These are phyloP conservation scores for Antheraea mylitta DNA, from an alignment of 1,140 invertebrate genomes.

Conservation along the genomic window DNA sequence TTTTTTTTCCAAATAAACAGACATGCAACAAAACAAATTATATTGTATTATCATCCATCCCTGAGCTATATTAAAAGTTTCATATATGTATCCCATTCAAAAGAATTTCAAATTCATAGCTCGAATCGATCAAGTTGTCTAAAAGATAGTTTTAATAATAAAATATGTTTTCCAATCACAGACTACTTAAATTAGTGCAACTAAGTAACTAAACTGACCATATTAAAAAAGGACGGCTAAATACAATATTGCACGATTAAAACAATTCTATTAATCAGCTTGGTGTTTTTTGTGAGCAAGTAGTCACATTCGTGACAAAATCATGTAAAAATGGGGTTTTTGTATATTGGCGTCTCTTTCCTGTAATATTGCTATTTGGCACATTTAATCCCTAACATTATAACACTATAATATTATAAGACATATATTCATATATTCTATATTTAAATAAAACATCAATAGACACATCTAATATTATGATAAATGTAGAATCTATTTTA, in stretches of 20 bases:
- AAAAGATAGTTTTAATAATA: too few species aligned
- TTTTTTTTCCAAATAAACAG: too few species aligned
- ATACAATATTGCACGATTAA: conserved; percentile 20
- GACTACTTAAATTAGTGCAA: not conserved
- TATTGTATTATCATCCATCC: too few species aligned
- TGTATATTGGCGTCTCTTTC: conserved; percentile 51
- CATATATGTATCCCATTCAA: too few species aligned
- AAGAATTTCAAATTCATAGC: too few species aligned
- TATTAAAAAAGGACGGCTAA: conserved; percentile 26
- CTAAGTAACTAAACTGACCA: not conserved
- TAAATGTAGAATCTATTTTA: conserved; percentile 20
- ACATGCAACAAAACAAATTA: too few species aligned
- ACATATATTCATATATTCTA: conserved; percentile 44
- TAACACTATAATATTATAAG: conserved; percentile 33
- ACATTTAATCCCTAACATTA: conserved; percentile 41
- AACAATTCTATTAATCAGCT: conserved; percentile 18
- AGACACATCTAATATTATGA: conserved; percentile 45
- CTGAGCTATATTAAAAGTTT: too few species aligned
- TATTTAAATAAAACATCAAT: conserved; percentile 54
- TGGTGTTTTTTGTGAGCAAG: conserved; percentile 40
- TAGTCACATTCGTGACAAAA: conserved; percentile 5
- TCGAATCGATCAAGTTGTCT: too few species aligned
- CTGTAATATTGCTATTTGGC: conserved; percentile 69
- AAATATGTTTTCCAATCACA: too few species aligned
- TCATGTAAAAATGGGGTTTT: conserved; percentile 29